Evolutionary conservation across 2,888 invertebrate genomes (phyloP), one percentile per base, ranked within the genome.

Genomic region (Drosophila buzzatii): DNA sequence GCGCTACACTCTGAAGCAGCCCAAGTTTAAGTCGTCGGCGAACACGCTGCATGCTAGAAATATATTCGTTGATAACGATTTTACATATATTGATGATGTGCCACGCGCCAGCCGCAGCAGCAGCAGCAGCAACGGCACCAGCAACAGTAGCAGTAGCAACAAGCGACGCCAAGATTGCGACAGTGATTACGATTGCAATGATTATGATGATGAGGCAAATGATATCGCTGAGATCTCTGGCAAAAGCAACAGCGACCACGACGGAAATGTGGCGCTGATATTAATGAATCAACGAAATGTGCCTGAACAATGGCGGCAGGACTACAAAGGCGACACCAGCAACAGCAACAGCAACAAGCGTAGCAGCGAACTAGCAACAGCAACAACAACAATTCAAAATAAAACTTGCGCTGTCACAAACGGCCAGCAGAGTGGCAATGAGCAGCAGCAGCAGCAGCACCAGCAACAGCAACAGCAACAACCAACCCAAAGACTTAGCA

Each of bases 401-500:
- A 82, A 85, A 85, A 85, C 76, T 85, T 82, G 85, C 82, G 85
- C 85, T 82, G 82, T 82, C 86, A 85, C 85, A 84, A 84, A 82
- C 72, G 69, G 70, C 80, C 83, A 69, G 89, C 81, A 66, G 70
- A 85, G 85, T 79, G 89, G 85, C 85, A 87, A 83, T 83, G 84
- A 84, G 77, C 83, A 78, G 61, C 73, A 77, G 62, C 83, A 86
- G 81, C 75, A 85, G 56, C 75, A 81, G 35, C 23, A 23, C 3
- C 23, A 23, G 23, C 23, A 23, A 23, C 67, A 68, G 56, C 73
- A 75, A 77, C 85, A 86, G 65, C 83, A 75, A 78, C 85, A 86
- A 81, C 80, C 79, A 87, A 91, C 84, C 91, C 91, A 91, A 91
- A 91, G 91, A 91, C 90, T 90, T 91, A 91, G 91, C 82, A 86